Conservation (phyloP, 2,888 invertebrate genomes). For the Bedellia somnulentella region DNA sequence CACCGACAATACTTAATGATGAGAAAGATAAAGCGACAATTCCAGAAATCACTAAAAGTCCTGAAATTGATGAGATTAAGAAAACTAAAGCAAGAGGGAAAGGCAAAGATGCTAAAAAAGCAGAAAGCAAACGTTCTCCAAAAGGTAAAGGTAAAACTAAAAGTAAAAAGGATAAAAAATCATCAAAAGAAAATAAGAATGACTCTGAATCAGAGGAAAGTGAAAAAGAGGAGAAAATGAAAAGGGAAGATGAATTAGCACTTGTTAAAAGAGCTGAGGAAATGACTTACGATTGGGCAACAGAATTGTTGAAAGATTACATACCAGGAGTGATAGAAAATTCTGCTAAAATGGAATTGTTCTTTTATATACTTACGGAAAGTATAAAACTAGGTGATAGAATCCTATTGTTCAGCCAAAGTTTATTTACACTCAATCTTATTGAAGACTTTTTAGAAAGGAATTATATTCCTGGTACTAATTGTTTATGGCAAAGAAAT, state of each 20-base stretch:
- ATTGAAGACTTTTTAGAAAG: constrained; percentile 91
- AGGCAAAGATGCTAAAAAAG: constrained; percentile 31
- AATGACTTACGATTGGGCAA: constrained; percentile 88
- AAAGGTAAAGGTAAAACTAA: constrained; percentile 41
- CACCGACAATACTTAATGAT: constrained; percentile 12
- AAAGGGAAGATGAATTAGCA: constrained; percentile 58
- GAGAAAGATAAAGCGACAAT: constrained; percentile 14
- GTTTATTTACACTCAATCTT: constrained; percentile 90
- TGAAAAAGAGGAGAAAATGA: constrained; percentile 62
- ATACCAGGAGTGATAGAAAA: constrained; percentile 87
- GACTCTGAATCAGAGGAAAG: constrained; percentile 57
- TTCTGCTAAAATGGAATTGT: constrained; percentile 92
- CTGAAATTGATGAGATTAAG: constrained; percentile 39
- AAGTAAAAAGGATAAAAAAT: constrained; percentile 42
- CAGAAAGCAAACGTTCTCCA: constrained; percentile 26
- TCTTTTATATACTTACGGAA: constrained; percentile 89
- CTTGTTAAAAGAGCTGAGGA: constrained; percentile 73
- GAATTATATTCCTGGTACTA: constrained; percentile 68
- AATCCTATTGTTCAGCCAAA: constrained; percentile 93
- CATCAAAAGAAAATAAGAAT: constrained; percentile 55
- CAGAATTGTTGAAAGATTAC: constrained; percentile 82
- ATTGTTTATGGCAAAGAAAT: constrained; percentile 82
- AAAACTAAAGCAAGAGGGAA: constrained; percentile 28
- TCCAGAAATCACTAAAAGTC: constrained; percentile 20
- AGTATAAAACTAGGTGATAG: constrained; percentile 87